A percentile compares a stretch with the other conserved stretches of the same genome.
phyloP scores from a whole-genome alignment of 2,113 vertebrate species.

The Cyphomyrus discorhynchus region DNA sequence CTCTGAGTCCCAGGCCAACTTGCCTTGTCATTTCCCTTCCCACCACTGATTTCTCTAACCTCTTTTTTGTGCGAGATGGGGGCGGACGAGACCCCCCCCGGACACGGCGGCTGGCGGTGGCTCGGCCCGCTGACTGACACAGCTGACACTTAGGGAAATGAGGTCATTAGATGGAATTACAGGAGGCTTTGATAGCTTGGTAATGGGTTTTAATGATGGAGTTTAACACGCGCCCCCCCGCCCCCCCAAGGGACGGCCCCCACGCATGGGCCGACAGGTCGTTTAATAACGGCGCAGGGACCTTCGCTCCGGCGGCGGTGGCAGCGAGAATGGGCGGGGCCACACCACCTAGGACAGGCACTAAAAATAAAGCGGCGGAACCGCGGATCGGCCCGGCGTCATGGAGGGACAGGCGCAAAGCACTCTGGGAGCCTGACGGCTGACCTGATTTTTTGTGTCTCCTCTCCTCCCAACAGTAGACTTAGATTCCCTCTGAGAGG shows the following conservation, averaged over 20 bases:
- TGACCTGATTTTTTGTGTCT: conserved; percentile 37
- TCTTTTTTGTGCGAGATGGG: conserved; percentile 27
- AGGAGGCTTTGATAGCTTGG: conserved; percentile 65
- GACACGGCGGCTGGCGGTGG: conserved; percentile 55
- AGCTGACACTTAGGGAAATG: conserved; percentile 67
- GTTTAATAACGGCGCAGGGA: conserved; percentile 55
- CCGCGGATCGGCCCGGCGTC: conserved; percentile 44
- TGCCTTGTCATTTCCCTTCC: conserved; percentile 54
- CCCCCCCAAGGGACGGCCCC: conserved; percentile 62
- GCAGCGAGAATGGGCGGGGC: conserved; percentile 39
- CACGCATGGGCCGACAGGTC: conserved; percentile 69
- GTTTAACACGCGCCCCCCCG: conserved; percentile 50
- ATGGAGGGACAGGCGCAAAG: conserved; percentile 36
- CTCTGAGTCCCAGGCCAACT: conserved; percentile 55
- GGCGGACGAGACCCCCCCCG: conserved; percentile 34
- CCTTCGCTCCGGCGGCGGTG: conserved; percentile 46
- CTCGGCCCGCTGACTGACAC: conserved; percentile 46
- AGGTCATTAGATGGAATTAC: conserved; percentile 71
- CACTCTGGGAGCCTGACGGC: conserved; percentile 19
- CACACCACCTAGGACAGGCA: conserved; percentile 34
- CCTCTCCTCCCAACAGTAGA: conserved; percentile 1
- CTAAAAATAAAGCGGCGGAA: conserved; percentile 57
- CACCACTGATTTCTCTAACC: conserved; percentile 64
- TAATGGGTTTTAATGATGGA: conserved; percentile 73
- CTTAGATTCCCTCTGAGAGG: conserved; percentile 2